Conservation (phyloP, 2,888 invertebrate genomes). For the Thereva nobilitata region DNA sequence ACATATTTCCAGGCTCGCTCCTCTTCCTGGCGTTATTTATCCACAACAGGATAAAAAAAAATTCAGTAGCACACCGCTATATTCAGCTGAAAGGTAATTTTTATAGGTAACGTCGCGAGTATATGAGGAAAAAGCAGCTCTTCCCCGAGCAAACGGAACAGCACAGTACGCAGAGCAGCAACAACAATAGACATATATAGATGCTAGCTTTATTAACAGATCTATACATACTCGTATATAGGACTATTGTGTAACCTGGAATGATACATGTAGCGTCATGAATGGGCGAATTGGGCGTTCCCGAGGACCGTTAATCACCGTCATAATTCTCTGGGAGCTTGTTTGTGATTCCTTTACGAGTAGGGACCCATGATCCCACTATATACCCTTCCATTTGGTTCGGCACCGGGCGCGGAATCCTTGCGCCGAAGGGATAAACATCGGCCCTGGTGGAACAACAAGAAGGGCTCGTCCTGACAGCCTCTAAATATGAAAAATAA, state of each 20-base stretch:
- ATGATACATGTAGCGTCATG: constrained; percentile 35
- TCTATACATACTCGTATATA: neutral
- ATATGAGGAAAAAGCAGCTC: constrained; percentile 11
- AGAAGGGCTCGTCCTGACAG: constrained; percentile 16
- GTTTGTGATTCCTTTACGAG: constrained; percentile 35
- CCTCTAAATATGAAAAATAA: constrained; percentile 27
- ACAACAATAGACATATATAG: constrained; percentile 20
- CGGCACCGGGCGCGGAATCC: constrained; percentile 14
- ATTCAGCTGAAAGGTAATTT: constrained; percentile 2
- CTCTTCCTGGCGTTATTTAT: constrained; percentile 26
- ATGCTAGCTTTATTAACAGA: too few species aligned
- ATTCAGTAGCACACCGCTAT: neutral
- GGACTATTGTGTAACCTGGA: constrained; percentile 26
- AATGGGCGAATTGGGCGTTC: constrained; percentile 38
- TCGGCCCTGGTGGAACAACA: constrained; percentile 8
- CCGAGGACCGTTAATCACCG: constrained; percentile 40
- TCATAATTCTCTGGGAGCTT: constrained; percentile 40
- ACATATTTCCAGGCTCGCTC: constrained; percentile 22
- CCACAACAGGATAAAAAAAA: constrained; percentile 14
- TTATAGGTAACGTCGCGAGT: constrained; percentile 7
- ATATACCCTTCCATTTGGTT: constrained; percentile 17
- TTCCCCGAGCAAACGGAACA: constrained; percentile 2
- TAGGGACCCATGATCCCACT: neutral
- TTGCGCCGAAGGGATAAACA: constrained; percentile 8
- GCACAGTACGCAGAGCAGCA: constrained; percentile 13